A percentile compares a stretch with the other conserved stretches of the same genome.
Evolutionary conservation across 2,888 invertebrate genomes (phyloP).

Genomic region (Pterostichus madidus): DNA sequence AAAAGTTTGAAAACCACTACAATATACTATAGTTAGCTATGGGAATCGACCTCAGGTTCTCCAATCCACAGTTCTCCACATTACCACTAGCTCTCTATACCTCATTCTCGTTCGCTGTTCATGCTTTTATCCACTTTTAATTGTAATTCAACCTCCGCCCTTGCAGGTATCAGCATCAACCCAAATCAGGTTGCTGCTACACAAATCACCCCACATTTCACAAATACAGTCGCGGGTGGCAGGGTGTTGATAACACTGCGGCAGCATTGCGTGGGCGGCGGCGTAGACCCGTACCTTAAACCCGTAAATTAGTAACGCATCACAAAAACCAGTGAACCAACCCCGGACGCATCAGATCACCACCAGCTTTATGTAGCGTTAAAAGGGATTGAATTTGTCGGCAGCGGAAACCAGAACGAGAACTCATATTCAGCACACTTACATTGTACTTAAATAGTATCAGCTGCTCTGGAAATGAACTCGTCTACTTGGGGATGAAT

Average conservation of each 20-base stretch:
- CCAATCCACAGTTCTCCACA: too few relatives aligned
- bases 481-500: too few relatives aligned
- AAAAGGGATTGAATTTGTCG: slow-evolving; percentile 23
- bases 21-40: too few relatives aligned
- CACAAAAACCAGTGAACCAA: slow-evolving; percentile 20
- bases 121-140: too few relatives aligned
- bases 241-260: slow-evolving; percentile 29
- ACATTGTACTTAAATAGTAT: not conserved
- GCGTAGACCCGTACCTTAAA: not conserved
- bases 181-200: slow-evolving; percentile 25
- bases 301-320: slow-evolving; percentile 27
- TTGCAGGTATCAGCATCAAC: not conserved
- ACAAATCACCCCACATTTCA: slow-evolving; percentile 20
- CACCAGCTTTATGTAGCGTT: slow-evolving; percentile 8
- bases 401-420: too few relatives aligned
- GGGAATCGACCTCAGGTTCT: too few relatives aligned
- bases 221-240: not conserved
- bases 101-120: too few relatives aligned
- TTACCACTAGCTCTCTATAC: too few relatives aligned
- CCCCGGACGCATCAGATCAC: slow-evolving; percentile 5
- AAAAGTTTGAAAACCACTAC: too few relatives aligned
- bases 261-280: not conserved
- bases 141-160: too few relatives aligned
- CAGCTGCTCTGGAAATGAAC: too few relatives aligned
- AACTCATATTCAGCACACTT: too few relatives aligned